phyloP scores from a whole-genome alignment of 2,888 invertebrate species.

The Eretmocerus hayati region DNA sequence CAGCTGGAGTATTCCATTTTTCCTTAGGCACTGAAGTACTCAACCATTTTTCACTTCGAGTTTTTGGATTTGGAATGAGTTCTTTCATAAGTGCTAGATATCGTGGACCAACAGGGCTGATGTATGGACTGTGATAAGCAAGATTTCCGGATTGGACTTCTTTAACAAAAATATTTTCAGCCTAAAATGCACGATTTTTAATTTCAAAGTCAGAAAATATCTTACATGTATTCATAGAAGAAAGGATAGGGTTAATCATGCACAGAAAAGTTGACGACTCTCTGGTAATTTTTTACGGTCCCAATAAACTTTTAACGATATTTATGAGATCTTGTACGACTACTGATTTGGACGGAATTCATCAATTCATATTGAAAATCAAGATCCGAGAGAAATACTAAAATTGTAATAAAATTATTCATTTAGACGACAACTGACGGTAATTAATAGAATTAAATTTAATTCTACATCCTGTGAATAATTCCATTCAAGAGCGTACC shows the following conservation, averaged over 20 bases:
- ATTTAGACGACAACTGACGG: not conserved
- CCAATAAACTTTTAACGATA: too few relatives aligned
- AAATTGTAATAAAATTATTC: too few relatives aligned
- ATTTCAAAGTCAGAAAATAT: too few relatives aligned
- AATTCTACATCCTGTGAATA: not conserved
- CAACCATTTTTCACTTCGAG: conserved; percentile 71
- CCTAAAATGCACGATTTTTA: too few relatives aligned
- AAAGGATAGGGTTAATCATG: too few relatives aligned
- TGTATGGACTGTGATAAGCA: conserved; percentile 83
- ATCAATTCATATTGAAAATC: too few relatives aligned
- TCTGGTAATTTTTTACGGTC: too few relatives aligned
- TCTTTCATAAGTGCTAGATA: conserved; percentile 58
- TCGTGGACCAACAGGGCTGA: conserved; percentile 63
- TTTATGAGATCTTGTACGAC: too few relatives aligned
- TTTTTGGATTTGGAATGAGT: conserved; percentile 60
- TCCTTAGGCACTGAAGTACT: conserved; percentile 72
- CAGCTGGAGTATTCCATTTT: conserved; percentile 63
- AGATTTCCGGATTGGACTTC: conserved; percentile 81
- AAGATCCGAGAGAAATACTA: not conserved
- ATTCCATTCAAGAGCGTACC: conserved; percentile 25
- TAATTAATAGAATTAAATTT: not conserved
- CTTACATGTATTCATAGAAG: too few relatives aligned
- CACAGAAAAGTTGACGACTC: too few relatives aligned
- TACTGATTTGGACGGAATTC: too few relatives aligned
- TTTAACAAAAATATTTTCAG: conserved; percentile 70